Evolutionary conservation across 2,797 vertebrate species (phyloP).

Genomic region (Gymnoscopelus braueri): DNA sequence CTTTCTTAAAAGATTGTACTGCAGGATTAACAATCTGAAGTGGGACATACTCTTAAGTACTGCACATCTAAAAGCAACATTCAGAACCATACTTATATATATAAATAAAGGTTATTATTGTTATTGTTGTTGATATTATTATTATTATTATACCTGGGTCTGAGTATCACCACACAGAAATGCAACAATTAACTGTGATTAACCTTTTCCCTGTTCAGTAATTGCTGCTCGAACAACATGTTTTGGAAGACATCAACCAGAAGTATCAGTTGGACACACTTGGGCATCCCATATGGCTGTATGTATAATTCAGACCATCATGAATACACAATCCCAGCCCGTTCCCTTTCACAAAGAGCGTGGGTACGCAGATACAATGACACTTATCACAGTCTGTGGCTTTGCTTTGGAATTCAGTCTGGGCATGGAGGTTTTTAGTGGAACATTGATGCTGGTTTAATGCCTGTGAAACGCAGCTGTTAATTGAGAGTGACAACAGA

Average conservation of each 20-base stretch:
- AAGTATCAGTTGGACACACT: constrained; percentile 50
- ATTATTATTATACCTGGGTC: not conserved
- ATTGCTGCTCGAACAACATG: constrained; percentile 57
- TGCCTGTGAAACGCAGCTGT: constrained; percentile 63
- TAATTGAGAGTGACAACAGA: constrained; percentile 67
- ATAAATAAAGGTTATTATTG: too few relatives aligned
- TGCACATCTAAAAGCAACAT: not conserved
- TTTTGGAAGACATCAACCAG: constrained; percentile 65
- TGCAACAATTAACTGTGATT: constrained; percentile 19
- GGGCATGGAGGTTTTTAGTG: constrained; percentile 58
- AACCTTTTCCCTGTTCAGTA: constrained; percentile 28
- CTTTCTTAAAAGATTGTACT: not conserved
- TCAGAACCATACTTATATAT: not conserved
- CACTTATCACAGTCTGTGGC: constrained; percentile 51
- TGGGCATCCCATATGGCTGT: constrained; percentile 70
- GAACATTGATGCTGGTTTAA: constrained; percentile 51
- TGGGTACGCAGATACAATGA: constrained; percentile 39
- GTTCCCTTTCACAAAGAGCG: constrained; percentile 51
- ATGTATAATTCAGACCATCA: constrained; percentile 77
- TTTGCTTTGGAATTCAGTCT: constrained; percentile 58
- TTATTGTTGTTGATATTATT: not conserved
- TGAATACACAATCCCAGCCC: constrained; percentile 71
- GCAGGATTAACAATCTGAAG: not conserved
- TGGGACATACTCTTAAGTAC: not conserved
- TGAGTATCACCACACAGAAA: not conserved